These are phyloP conservation scores for Cyprinodon diabolis DNA, from an alignment of 2,797 vertebrate species.

Conservation along the genomic window DNA sequence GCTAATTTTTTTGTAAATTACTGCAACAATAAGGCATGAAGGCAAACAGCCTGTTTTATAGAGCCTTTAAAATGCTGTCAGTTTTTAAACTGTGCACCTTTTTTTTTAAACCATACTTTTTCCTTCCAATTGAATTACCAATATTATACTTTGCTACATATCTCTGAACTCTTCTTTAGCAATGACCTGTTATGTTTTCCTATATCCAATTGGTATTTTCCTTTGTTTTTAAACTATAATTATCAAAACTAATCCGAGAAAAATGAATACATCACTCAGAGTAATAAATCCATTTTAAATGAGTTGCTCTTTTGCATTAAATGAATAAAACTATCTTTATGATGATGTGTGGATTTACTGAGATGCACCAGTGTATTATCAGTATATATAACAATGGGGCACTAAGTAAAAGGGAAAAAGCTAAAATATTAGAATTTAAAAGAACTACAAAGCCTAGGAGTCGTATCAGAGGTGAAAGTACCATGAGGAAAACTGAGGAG, in stretches of 20 bases:
- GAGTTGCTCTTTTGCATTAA: not conserved
- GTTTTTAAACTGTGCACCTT: not conserved
- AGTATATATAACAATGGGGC: slow-evolving; percentile 28
- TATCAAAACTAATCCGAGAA: not conserved
- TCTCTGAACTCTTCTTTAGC: not conserved
- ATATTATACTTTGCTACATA: not conserved
- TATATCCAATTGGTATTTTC: not conserved
- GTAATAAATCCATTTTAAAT: not conserved
- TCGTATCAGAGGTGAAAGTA: slow-evolving; percentile 45
- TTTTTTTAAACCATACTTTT: not conserved
- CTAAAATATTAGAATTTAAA: slow-evolving; percentile 42
- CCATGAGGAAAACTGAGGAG: slow-evolving; percentile 52
- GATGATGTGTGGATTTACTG: not conserved
- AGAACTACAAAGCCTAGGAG: slow-evolving; percentile 19
- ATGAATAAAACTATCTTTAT: not conserved
- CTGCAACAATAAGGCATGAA: too few relatives aligned
- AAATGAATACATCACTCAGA: not conserved
- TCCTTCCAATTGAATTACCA: not conserved
- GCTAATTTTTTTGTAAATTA: not conserved
- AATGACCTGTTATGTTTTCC: not conserved
- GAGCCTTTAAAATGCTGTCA: too few relatives aligned
- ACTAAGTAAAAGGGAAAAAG: slow-evolving; percentile 47
- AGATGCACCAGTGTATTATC: slow-evolving; percentile 34
- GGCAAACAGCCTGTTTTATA: too few relatives aligned
- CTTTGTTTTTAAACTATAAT: not conserved